Conservation (phyloP, 2,888 invertebrate species). For the Amaurobius ferox region DNA sequence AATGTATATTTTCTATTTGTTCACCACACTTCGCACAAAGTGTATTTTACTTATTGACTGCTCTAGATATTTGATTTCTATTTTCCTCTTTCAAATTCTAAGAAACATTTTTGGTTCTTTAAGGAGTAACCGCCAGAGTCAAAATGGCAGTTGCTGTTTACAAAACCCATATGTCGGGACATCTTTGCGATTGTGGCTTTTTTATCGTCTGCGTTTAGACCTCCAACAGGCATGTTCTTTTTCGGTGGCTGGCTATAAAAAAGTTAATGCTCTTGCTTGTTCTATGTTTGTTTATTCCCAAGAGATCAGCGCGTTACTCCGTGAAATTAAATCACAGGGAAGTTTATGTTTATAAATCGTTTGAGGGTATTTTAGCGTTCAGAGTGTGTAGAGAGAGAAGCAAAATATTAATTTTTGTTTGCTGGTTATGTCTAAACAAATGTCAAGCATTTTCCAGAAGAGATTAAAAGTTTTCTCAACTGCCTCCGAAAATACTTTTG, state of each 20-base stretch:
- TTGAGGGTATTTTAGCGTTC: neutral
- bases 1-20: too few species aligned
- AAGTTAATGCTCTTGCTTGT: conserved; percentile 36
- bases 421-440: too few species aligned
- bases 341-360: neutral
- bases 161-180: neutral
- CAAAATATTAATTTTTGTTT: too few species aligned
- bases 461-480: too few species aligned
- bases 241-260: conserved; percentile 47
- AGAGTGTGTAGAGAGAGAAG: too few species aligned
- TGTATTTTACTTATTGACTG: too few species aligned
- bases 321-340: conserved; percentile 45
- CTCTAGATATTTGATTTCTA: too few species aligned
- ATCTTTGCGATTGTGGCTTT: neutral
- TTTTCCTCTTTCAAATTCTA: too few species aligned
- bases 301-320: neutral
- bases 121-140: neutral
- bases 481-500: too few species aligned
- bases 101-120: neutral
- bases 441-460: too few species aligned
- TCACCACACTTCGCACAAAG: too few species aligned
- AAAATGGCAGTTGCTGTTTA: neutral
- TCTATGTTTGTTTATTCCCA: conserved; percentile 28
- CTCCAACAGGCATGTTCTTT: conserved; percentile 10
- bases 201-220: neutral